Evolutionary conservation across 2,113 vertebrate species (phyloP).

Genomic region (Syngnathoides biaculeatus): DNA sequence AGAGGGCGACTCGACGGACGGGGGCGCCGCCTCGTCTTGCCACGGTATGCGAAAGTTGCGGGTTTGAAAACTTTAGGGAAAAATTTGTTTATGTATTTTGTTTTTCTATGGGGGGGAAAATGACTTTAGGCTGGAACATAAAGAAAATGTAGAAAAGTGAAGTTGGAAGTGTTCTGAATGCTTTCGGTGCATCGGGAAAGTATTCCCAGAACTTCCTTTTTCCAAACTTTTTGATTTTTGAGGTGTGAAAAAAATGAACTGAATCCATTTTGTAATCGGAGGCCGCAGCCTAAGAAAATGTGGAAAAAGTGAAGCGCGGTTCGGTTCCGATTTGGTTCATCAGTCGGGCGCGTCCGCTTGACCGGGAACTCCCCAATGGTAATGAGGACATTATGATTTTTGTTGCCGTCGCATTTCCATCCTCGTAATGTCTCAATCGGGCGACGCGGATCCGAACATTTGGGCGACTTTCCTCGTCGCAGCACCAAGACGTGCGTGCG

Average conservation of each 20-base stretch:
- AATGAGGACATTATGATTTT: not conserved
- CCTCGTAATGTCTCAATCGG: slow-evolving; percentile 38
- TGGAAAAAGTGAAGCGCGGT: not conserved
- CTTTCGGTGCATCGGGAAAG: too few relatives aligned
- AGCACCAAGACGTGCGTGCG: slow-evolving; percentile 23
- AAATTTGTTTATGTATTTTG: too few relatives aligned
- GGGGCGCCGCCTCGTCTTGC: slow-evolving; percentile 26
- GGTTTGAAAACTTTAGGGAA: too few relatives aligned
- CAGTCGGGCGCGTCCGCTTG: not conserved
- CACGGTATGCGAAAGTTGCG: slow-evolving; percentile 42
- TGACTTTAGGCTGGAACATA: too few relatives aligned
- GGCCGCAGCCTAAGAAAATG: too few relatives aligned
- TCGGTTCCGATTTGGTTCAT: not conserved
- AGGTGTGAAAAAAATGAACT: too few relatives aligned
- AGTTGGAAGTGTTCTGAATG: too few relatives aligned
- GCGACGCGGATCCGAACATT: slow-evolving; percentile 28
- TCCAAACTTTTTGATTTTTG: too few relatives aligned
- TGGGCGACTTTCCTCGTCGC: slow-evolving; percentile 36
- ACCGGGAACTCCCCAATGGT: not conserved
- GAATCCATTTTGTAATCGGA: too few relatives aligned
- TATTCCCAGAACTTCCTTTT: too few relatives aligned
- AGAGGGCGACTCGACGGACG: slow-evolving; percentile 34
- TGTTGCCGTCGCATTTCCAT: not conserved
- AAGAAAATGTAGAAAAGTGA: too few relatives aligned
- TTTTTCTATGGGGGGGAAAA: too few relatives aligned